Evolutionary conservation across 2,113 vertebrate genomes (phyloP).

Genomic region (Prolemur simus): DNA sequence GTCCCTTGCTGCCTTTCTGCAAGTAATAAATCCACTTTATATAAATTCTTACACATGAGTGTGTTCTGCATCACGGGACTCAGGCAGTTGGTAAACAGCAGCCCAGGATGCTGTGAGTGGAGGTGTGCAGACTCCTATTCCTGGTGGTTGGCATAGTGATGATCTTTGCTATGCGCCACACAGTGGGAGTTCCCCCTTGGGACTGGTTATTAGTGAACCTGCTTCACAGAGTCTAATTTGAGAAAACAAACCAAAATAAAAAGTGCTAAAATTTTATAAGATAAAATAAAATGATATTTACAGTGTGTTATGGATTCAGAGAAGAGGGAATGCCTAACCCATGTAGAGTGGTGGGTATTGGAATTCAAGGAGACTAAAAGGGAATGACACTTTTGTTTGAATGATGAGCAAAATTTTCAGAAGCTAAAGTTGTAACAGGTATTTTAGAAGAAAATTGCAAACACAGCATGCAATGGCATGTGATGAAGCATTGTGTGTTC

Average conservation of each 20-base stretch:
- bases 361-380: background rate
- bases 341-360: background rate
- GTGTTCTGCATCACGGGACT: background rate
- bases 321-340: background rate
- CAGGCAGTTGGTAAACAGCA: background rate
- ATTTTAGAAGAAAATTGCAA: background rate
- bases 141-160: background rate
- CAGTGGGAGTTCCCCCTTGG: background rate
- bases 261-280: background rate
- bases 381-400: background rate
- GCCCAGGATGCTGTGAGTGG: background rate
- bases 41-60: background rate
- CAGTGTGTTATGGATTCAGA: background rate
- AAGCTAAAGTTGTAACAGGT: background rate
- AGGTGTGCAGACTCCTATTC: background rate
- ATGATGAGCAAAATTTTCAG: background rate
- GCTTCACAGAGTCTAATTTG: background rate
- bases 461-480: background rate
- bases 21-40: background rate
- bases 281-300: background rate
- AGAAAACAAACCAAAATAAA: background rate
- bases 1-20: background rate
- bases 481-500: background rate
- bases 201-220: background rate
- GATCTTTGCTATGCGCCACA: background rate